Percentiles rank a stretch among this genome's conserved stretches.
Conservation (phyloP, 2,113 vertebrate species). For the Lasiurus borealis region DNA sequence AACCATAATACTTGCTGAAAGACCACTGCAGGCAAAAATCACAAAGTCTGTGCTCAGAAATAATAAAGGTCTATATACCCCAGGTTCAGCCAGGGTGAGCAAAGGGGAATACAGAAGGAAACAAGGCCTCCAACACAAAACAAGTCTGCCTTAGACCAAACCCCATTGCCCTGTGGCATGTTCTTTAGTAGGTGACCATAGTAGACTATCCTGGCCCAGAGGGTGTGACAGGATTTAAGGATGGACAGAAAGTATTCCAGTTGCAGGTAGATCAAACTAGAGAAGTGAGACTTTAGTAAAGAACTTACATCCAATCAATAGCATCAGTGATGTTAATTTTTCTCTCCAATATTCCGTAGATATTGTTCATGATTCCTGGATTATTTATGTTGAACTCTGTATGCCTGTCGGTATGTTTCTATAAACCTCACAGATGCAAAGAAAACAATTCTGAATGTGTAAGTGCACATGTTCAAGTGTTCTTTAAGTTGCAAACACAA, state of each 20-base stretch:
- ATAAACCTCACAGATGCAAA: neutral
- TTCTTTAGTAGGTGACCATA: neutral
- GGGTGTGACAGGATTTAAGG: neutral
- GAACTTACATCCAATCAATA: neutral
- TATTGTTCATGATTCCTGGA: neutral
- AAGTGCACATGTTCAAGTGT: conserved; percentile 20
- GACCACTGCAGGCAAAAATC: neutral
- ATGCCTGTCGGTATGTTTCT: neutral
- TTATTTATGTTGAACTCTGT: neutral
- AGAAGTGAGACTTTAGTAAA: neutral
- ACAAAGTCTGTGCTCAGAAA: neutral
- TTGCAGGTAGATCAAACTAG: neutral
- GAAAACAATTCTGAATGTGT: neutral
- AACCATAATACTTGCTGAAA: neutral
- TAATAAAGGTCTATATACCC: neutral
- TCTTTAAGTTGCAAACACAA: conserved; percentile 4
- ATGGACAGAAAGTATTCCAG: neutral
- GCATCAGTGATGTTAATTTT: neutral
- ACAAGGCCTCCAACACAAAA: neutral
- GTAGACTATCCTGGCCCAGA: neutral
- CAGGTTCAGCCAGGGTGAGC: neutral
- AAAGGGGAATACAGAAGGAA: neutral
- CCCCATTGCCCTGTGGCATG: neutral
- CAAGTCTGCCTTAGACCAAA: neutral
- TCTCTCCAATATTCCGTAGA: neutral